These are phyloP conservation scores for Phasia obesa DNA, from an alignment of 2,888 invertebrate species.

Conservation along the genomic window DNA sequence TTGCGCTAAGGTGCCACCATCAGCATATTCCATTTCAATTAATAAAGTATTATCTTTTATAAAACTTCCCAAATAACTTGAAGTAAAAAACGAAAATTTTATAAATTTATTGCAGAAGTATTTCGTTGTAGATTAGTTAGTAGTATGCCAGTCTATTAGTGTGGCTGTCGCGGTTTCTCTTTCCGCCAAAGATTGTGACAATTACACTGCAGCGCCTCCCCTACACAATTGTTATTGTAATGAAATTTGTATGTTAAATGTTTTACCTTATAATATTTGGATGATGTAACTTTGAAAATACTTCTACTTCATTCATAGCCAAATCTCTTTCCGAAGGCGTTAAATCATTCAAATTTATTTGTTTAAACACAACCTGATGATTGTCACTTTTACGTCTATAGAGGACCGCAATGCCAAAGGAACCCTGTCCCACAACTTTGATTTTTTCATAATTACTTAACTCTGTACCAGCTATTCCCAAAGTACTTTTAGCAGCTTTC, in stretches of 20 bases:
- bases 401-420: conserved; percentile 88
- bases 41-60: conserved; percentile 87
- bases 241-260: not conserved
- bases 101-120: not conserved
- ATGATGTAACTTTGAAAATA: conserved; percentile 88
- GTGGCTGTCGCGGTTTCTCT: too few relatives aligned
- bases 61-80: conserved; percentile 89
- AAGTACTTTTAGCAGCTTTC: conserved; percentile 55
- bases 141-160: too few relatives aligned
- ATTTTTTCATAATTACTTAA: conserved; percentile 80
- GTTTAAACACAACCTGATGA: conserved; percentile 88
- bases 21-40: conserved; percentile 92
- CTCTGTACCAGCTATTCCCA: conserved; percentile 77
- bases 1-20: conserved; percentile 88
- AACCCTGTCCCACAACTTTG: conserved; percentile 83
- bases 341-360: conserved; percentile 88
- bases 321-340: conserved; percentile 86
- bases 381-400: conserved; percentile 86
- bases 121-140: not conserved
- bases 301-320: conserved; percentile 88
- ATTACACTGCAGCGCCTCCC: too few relatives aligned
- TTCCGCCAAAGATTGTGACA: too few relatives aligned
- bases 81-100: conserved; percentile 78
- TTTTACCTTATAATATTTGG: conserved; percentile 87
- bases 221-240: too few relatives aligned